Conservation (phyloP, 2,113 vertebrate species). For the Copsychus sechellarum region DNA sequence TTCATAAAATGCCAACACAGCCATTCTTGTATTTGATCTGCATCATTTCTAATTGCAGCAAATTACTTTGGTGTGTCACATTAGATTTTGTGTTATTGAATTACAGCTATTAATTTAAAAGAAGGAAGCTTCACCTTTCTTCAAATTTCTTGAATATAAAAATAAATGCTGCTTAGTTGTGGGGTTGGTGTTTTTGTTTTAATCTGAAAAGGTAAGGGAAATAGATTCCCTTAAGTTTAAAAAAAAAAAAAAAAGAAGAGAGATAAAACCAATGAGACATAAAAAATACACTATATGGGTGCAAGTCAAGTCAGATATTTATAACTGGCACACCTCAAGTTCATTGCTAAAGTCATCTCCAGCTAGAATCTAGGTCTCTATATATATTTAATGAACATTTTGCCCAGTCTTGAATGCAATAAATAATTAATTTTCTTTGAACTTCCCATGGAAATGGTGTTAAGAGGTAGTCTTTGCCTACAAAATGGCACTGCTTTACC, state of each 20-base stretch:
- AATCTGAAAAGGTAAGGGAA: background rate
- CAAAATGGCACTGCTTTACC: background rate
- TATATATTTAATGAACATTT: slow-evolving; percentile 57
- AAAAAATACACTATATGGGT: background rate
- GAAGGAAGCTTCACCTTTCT: background rate
- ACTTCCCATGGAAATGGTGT: slow-evolving; percentile 12
- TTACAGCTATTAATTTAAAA: background rate
- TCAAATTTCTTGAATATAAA: background rate
- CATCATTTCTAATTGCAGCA: background rate
- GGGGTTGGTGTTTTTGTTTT: background rate
- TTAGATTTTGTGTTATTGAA: background rate
- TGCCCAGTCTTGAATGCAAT: slow-evolving; percentile 4
- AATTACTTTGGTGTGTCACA: background rate
- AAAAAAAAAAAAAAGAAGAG: background rate
- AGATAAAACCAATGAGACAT: background rate
- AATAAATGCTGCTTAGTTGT: background rate
- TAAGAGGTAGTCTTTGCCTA: slow-evolving; percentile 1
- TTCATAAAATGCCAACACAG: background rate
- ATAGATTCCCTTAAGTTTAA: background rate
- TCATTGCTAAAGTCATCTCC: slow-evolving; percentile 36
- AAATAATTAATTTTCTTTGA: slow-evolving; percentile 42
- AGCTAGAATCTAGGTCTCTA: slow-evolving; percentile 36
- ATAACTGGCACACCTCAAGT: slow-evolving; percentile 38
- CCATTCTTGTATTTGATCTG: background rate
- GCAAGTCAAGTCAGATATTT: slow-evolving; percentile 35